Evolutionary conservation across 2,888 invertebrate species (phyloP).

Genomic region (Megamerina dolium): DNA sequence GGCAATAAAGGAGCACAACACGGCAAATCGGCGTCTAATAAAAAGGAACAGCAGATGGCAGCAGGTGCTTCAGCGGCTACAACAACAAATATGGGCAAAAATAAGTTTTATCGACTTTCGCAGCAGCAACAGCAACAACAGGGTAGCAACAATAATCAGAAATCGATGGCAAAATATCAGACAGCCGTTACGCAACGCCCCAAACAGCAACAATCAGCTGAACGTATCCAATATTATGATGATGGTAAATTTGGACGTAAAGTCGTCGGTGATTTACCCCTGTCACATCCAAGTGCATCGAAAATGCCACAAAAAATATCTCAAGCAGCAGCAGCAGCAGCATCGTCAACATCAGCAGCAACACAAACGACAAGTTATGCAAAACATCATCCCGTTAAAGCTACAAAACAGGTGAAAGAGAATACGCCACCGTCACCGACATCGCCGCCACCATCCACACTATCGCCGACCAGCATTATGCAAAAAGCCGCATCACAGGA

Average conservation of each 20-base stretch:
- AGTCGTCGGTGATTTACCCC: slow-evolving; percentile 33
- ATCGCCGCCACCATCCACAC: slow-evolving; percentile 12
- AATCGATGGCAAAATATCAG: slow-evolving; percentile 21
- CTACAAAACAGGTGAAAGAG: slow-evolving; percentile 48
- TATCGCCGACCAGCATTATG: slow-evolving; percentile 8
- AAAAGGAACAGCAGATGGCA: slow-evolving; percentile 30
- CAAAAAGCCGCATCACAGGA: slow-evolving; percentile 11
- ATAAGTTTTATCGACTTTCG: slow-evolving; percentile 45
- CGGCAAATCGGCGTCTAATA: slow-evolving; percentile 25
- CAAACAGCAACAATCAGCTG: slow-evolving; percentile 28
- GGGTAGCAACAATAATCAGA: slow-evolving; percentile 10
- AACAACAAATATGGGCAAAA: slow-evolving; percentile 27
- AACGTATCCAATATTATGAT: slow-evolving; percentile 27
- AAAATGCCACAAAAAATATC: slow-evolving; percentile 10
- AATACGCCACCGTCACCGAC: slow-evolving; percentile 15
- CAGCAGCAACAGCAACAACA: slow-evolving; percentile 32
- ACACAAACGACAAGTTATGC: slow-evolving; percentile 25
- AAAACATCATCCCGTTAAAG: slow-evolving; percentile 39
- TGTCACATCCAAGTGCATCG: slow-evolving; percentile 10
- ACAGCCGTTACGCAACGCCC: slow-evolving; percentile 23
- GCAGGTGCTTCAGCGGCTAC: slow-evolving; percentile 16
- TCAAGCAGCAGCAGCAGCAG: slow-evolving; percentile 3
- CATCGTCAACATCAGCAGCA: neutral
- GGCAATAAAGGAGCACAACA: too few species aligned
- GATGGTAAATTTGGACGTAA: slow-evolving; percentile 33